phyloP scores from a whole-genome alignment of 2,113 vertebrate genomes.

The Cyprichromis sp. region DNA sequence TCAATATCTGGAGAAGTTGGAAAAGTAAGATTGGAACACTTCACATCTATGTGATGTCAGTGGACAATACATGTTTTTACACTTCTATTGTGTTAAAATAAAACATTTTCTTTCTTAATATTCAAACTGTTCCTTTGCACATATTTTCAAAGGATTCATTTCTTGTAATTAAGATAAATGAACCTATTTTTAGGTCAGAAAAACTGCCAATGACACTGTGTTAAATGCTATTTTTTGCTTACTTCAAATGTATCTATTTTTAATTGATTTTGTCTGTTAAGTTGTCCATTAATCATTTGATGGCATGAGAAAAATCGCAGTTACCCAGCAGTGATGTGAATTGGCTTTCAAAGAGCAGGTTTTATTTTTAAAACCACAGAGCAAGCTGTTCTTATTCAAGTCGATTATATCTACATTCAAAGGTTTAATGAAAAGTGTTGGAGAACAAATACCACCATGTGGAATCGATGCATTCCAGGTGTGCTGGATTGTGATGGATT shows the following conservation, averaged over 20 bases:
- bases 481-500: background rate
- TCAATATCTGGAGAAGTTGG: conserved; percentile 41
- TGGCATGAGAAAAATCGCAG: conserved; percentile 44
- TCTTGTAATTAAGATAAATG: background rate
- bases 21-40: conserved; percentile 9
- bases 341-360: conserved; percentile 45
- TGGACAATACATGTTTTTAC: conserved; percentile 1
- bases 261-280: conserved; percentile 50
- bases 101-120: background rate
- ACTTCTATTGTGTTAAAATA: background rate
- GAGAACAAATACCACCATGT: conserved; percentile 32
- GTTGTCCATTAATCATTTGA: conserved; percentile 60
- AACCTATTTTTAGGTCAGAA: conserved; percentile 8
- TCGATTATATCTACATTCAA: conserved; percentile 35
- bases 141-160: conserved; percentile 18
- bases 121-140: conserved; percentile 5
- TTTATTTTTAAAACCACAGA: conserved; percentile 61
- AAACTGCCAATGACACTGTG: background rate
- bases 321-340: conserved; percentile 51
- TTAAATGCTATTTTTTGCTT: conserved; percentile 42
- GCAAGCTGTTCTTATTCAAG: conserved; percentile 23
- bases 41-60: background rate
- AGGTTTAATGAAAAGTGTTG: conserved; percentile 14
- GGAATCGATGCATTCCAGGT: conserved; percentile 32
- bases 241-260: conserved; percentile 62